phyloP scores from a whole-genome alignment of 2,888 invertebrate species.

The Disparrhopalites patrizii region DNA sequence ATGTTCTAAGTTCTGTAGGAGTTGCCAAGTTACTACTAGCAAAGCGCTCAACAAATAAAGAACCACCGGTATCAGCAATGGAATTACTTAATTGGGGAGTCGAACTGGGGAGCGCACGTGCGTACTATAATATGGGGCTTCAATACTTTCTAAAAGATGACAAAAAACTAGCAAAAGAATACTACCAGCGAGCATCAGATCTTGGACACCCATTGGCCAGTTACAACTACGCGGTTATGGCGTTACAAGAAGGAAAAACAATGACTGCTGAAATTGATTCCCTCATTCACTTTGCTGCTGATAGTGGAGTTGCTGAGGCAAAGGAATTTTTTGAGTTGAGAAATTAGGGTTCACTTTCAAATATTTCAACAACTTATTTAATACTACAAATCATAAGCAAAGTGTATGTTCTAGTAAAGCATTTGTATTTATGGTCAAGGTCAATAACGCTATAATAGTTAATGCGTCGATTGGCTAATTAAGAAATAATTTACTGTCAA shows the following conservation, averaged over 20 bases:
- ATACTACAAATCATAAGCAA: no score
- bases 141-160: constrained; percentile 40
- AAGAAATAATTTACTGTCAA: no score
- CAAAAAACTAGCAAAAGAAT: constrained; percentile 33
- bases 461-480: no score
- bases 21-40: constrained; percentile 34
- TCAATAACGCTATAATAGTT: no score
- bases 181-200: constrained; percentile 41
- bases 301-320: constrained; percentile 44
- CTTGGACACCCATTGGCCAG: constrained; percentile 45
- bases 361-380: no score
- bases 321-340: constrained; percentile 32
- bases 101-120: constrained; percentile 40
- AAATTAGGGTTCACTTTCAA: no score
- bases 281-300: constrained; percentile 37
- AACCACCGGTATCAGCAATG: constrained; percentile 33
- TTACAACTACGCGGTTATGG: constrained; percentile 42
- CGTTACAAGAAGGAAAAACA: constrained; percentile 34
- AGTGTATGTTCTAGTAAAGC: no score
- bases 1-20: constrained; percentile 39
- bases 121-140: constrained; percentile 45
- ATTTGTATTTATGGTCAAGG: no score
- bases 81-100: constrained; percentile 40
- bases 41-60: background rate
- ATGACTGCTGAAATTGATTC: constrained; percentile 34